Evolutionary conservation across 2,888 invertebrate genomes (phyloP).

Genomic region (Anaspis maculata): DNA sequence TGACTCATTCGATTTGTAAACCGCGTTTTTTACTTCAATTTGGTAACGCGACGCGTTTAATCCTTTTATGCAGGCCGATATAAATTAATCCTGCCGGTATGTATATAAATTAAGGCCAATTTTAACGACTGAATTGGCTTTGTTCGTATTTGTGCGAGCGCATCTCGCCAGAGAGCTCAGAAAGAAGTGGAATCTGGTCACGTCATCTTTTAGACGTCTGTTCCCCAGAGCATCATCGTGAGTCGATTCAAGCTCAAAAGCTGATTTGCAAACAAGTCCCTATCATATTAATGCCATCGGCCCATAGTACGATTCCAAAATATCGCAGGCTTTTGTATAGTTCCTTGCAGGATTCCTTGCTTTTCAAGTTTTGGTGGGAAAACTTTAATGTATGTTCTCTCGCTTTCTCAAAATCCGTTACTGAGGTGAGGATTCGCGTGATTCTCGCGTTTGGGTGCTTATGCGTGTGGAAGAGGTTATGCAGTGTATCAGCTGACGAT

Average conservation of each 20-base stretch:
- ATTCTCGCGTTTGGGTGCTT: slow-evolving; percentile 1
- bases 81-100: not conserved
- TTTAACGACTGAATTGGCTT: slow-evolving; percentile 10
- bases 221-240: slow-evolving; percentile 13
- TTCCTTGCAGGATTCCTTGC: no score
- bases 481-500: slow-evolving; percentile 23
- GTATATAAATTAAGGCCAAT: slow-evolving; percentile 8
- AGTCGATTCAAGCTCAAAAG: slow-evolving; percentile 14
- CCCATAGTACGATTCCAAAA: no score
- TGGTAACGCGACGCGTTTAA: slow-evolving; percentile 1
- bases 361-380: no score
- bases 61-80: slow-evolving; percentile 1
- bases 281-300: slow-evolving; percentile 17
- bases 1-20: slow-evolving; percentile 7
- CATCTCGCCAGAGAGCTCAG: no score
- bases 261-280: slow-evolving; percentile 15
- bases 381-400: no score
- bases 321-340: no score
- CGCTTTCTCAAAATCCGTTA: no score
- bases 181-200: slow-evolving; percentile 12
- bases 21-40: slow-evolving; percentile 6
- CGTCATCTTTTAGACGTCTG: slow-evolving; percentile 15
- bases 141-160: slow-evolving; percentile 9
- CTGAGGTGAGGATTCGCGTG: no score
- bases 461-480: slow-evolving; percentile 19